These are phyloP conservation scores for Noctua pronuba DNA, from an alignment of 2,888 invertebrate species.

Conservation along the genomic window DNA sequence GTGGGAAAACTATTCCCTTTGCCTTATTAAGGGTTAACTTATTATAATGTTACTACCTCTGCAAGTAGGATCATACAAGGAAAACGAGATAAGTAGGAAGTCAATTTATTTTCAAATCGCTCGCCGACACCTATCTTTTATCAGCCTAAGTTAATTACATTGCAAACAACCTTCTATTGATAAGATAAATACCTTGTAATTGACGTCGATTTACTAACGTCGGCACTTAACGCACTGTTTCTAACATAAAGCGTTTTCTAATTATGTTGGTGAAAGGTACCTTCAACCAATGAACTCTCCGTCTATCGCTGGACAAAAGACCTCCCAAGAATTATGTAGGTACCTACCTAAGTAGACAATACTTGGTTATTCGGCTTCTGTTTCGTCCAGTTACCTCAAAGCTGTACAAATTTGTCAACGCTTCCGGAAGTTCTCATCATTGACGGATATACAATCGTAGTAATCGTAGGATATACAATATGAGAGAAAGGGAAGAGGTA, in stretches of 20 bases:
- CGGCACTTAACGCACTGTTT: constrained; percentile 7
- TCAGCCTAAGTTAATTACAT: constrained; percentile 34
- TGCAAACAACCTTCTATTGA: constrained; percentile 14
- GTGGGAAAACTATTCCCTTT: too few relatives aligned
- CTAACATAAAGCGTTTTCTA: constrained; percentile 4
- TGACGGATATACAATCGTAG: too few relatives aligned
- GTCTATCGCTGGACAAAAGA: not conserved
- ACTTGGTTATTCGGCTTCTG: not conserved
- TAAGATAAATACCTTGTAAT: constrained; percentile 17
- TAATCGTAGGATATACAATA: not conserved
- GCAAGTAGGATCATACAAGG: constrained; percentile 9
- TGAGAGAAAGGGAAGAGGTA: not conserved
- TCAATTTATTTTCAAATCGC: constrained; percentile 21
- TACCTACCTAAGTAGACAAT: not conserved
- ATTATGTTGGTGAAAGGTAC: constrained; percentile 16
- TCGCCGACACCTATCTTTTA: constrained; percentile 13
- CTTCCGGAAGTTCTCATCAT: not conserved
- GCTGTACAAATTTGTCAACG: not conserved
- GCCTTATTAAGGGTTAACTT: too few relatives aligned
- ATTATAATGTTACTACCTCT: not conserved
- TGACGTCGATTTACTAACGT: not conserved
- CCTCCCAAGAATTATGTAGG: not conserved
- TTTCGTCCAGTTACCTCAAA: not conserved
- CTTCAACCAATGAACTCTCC: not conserved
- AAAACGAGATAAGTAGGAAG: constrained; percentile 16